Conservation (phyloP, 2,888 invertebrate genomes). For the Hyles lineata region DNA sequence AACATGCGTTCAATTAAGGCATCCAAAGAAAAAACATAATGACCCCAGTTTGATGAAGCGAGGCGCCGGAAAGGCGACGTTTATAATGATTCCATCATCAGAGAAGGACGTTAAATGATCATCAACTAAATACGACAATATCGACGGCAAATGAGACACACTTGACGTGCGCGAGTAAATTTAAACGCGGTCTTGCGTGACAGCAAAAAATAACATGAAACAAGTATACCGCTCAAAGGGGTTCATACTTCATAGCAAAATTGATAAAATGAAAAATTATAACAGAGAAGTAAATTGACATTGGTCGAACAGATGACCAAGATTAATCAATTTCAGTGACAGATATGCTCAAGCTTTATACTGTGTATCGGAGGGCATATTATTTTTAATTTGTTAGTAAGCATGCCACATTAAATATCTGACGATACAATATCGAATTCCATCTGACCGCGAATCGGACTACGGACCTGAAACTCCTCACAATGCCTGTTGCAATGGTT, state of each 20-base stretch:
- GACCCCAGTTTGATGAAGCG: constrained; percentile 49
- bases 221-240: neutral
- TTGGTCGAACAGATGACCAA: too few species aligned
- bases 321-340: too few species aligned
- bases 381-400: too few species aligned
- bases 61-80: constrained; percentile 55
- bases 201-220: neutral
- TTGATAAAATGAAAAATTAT: neutral
- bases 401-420: too few species aligned
- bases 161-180: neutral
- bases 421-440: too few species aligned
- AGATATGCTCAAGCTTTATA: too few species aligned
- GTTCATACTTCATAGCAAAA: neutral
- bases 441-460: too few species aligned
- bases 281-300: too few species aligned
- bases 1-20: neutral
- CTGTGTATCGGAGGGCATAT: too few species aligned
- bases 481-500: too few species aligned
- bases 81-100: constrained; percentile 40
- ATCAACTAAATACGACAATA: constrained; percentile 40
- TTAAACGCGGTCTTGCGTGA: neutral
- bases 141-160: neutral
- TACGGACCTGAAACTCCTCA: too few species aligned
- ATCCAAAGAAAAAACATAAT: constrained; percentile 50
- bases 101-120: constrained; percentile 64